phyloP scores from a whole-genome alignment of 2,113 vertebrate species.

The Grallaria varia region DNA sequence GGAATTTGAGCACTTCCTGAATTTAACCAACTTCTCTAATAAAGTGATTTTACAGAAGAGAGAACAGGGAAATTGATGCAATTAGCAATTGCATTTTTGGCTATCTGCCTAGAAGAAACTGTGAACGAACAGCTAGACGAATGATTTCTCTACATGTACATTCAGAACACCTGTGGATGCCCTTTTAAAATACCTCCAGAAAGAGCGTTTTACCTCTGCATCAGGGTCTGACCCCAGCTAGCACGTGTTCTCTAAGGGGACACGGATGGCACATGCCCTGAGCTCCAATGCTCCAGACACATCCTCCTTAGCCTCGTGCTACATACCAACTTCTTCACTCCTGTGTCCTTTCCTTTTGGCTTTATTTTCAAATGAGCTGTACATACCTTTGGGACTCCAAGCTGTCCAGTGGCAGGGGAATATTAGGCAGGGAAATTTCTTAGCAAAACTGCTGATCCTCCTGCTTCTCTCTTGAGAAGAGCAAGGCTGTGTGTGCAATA shows the following conservation, averaged over 20 bases:
- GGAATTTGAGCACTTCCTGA: constrained; percentile 35
- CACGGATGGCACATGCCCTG: not conserved
- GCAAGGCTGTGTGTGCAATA: not conserved
- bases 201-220: not conserved
- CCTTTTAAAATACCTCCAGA: not conserved
- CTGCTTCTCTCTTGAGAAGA: not conserved
- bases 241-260: not conserved
- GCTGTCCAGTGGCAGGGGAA: not conserved
- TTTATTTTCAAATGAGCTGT: not conserved
- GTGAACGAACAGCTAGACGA: not conserved
- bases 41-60: constrained; percentile 37
- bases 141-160: not conserved
- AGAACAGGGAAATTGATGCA: not conserved
- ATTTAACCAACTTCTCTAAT: constrained; percentile 36
- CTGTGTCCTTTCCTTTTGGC: not conserved
- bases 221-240: not conserved
- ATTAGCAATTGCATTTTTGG: constrained; percentile 25
- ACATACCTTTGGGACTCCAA: not conserved
- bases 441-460: not conserved
- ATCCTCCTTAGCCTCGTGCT: not conserved
- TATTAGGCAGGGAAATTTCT: not conserved
- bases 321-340: not conserved
- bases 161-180: not conserved
- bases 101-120: not conserved
- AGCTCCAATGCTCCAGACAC: not conserved